Conservation (phyloP, 2,113 vertebrate genomes). For the Camelus bactrianus region DNA sequence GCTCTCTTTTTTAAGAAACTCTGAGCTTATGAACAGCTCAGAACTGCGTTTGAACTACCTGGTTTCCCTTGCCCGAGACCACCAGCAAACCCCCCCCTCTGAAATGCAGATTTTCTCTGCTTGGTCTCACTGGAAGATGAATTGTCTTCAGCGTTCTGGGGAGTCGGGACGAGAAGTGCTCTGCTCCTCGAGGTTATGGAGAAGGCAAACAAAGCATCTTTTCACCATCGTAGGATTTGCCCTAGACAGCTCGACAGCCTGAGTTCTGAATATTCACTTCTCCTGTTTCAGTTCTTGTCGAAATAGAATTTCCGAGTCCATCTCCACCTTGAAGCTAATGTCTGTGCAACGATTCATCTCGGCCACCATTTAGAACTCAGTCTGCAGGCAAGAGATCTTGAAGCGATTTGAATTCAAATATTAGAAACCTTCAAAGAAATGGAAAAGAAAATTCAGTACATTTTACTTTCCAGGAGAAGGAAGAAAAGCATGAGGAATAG, state of each 20-base stretch:
- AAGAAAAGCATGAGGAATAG: neutral
- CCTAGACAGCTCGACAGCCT: neutral
- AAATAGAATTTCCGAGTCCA: neutral
- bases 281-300: neutral
- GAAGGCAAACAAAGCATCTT: neutral
- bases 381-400: too few species aligned
- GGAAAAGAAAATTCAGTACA: neutral
- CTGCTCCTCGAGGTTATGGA: fast-evolving
- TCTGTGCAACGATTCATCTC: neutral
- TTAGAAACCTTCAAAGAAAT: neutral
- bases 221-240: fast-evolving
- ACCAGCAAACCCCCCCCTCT: neutral
- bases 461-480: neutral
- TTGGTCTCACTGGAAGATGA: neutral
- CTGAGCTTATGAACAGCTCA: neutral
- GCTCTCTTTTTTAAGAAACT: neutral
- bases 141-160: neutral
- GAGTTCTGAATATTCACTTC: neutral
- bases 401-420: neutral
- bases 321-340: neutral
- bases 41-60: fast-evolving
- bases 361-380: neutral
- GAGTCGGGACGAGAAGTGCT: neutral
- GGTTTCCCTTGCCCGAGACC: neutral
- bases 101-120: neutral